Evolutionary conservation across 2,113 vertebrate species (phyloP).

Genomic region (Oxyruncus cristatus): DNA sequence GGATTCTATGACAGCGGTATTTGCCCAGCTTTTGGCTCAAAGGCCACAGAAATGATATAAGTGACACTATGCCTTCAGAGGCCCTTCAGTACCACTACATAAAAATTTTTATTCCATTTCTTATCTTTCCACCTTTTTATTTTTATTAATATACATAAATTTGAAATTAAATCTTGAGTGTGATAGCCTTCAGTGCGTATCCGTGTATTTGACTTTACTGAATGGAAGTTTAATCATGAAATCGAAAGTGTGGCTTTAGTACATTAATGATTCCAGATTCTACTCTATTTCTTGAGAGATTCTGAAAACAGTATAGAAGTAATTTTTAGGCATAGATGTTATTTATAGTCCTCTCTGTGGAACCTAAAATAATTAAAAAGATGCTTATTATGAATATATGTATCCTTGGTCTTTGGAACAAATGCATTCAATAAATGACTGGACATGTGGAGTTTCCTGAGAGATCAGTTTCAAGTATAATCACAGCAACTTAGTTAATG

Average conservation of each 20-base stretch:
- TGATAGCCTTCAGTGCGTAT: not conserved
- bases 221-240: not conserved
- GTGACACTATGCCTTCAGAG: not conserved
- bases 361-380: not conserved
- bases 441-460: not conserved
- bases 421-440: not conserved
- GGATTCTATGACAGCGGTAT: not conserved
- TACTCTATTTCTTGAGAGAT: not conserved
- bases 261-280: not conserved
- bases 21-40: not conserved
- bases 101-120: not conserved
- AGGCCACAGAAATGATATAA: not conserved
- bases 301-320: not conserved
- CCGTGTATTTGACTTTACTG: not conserved
- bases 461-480: not conserved
- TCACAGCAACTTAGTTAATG: slow-evolving; percentile 18
- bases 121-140: not conserved
- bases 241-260: not conserved
- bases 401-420: not conserved
- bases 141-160: not conserved
- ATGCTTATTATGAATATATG: not conserved
- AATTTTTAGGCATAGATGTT: not conserved
- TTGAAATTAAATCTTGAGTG: not conserved
- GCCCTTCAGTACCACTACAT: not conserved
- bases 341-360: not conserved